These are phyloP conservation scores for Catocala fraxini DNA, from an alignment of 2,888 invertebrate species.

Conservation along the genomic window DNA sequence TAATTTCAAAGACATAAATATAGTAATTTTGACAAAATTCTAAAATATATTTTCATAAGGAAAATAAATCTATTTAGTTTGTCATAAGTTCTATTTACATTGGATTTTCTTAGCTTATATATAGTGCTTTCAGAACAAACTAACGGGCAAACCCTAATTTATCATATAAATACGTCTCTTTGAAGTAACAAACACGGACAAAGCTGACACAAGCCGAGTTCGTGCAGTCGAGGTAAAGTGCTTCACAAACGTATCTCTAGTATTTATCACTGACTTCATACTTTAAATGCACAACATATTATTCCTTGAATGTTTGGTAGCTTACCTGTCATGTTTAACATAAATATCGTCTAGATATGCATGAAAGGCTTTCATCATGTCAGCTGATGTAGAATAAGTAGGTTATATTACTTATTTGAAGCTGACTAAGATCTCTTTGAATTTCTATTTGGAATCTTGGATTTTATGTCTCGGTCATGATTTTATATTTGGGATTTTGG, in stretches of 20 bases:
- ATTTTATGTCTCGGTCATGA: neutral
- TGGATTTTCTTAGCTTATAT: too few species aligned
- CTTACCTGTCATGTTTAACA: slow-evolving; percentile 34
- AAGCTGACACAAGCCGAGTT: neutral
- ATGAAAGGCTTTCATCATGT: slow-evolving; percentile 12
- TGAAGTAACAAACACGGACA: slow-evolving; percentile 2
- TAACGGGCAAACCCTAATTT: neutral
- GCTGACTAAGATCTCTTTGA: neutral
- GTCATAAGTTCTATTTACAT: too few species aligned
- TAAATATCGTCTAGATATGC: slow-evolving; percentile 32
- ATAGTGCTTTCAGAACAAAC: too few species aligned
- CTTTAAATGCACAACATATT: slow-evolving; percentile 32
- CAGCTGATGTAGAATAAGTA: slow-evolving; percentile 4
- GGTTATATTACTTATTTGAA: neutral
- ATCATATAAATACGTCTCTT: slow-evolving; percentile 1
- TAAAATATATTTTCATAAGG: too few species aligned
- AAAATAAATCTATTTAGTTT: too few species aligned
- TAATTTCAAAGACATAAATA: too few species aligned
- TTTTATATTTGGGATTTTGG: too few species aligned
- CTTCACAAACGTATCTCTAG: slow-evolving; percentile 15
- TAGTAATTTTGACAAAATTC: too few species aligned
- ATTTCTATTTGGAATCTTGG: neutral
- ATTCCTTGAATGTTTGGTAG: slow-evolving; percentile 18
- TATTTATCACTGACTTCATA: slow-evolving; percentile 42
- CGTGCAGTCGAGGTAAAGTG: slow-evolving; percentile 5